A percentile compares a stretch with the other conserved stretches of the same genome.
These are phyloP conservation scores for Brachyrhaphis roseni DNA, from an alignment of 2,797 vertebrate species.

Conservation along the genomic window DNA sequence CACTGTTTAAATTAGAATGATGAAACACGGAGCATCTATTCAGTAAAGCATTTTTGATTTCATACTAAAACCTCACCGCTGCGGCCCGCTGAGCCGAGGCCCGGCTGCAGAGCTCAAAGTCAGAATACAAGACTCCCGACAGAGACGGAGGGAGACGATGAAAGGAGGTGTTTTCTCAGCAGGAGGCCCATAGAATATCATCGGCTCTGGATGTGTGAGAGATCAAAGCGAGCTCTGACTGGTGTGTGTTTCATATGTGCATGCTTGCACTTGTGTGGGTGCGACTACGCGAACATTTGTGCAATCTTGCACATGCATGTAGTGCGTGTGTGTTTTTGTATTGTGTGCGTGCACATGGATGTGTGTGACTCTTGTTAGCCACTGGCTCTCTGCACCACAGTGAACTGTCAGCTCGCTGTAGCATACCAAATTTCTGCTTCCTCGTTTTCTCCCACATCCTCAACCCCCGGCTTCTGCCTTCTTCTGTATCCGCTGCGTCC, in stretches of 20 bases:
- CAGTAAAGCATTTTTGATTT: not conserved
- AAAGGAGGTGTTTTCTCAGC: slow-evolving; percentile 49
- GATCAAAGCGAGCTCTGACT: slow-evolving; percentile 44
- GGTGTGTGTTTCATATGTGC: not conserved
- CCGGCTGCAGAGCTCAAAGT: slow-evolving; percentile 27
- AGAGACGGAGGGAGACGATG: slow-evolving; percentile 10
- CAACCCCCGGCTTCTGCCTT: slow-evolving; percentile 29
- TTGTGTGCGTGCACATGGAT: slow-evolving; percentile 43
- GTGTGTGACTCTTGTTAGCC: slow-evolving; percentile 68
- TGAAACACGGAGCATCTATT: not conserved
- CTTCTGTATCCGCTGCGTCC: not conserved
- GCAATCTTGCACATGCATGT: slow-evolving; percentile 50
- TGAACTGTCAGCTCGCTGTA: slow-evolving; percentile 69
- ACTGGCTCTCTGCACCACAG: slow-evolving; percentile 62
- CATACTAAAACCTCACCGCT: not conserved
- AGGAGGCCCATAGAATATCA: slow-evolving; percentile 51
- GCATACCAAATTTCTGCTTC: slow-evolving; percentile 60
- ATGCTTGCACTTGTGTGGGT: not conserved
- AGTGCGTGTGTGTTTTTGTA: slow-evolving; percentile 2
- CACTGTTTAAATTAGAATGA: not conserved
- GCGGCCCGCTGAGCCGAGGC: slow-evolving; percentile 17
- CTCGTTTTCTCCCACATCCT: slow-evolving; percentile 54
- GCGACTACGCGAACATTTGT: slow-evolving; percentile 17
- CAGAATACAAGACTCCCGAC: slow-evolving; percentile 20
- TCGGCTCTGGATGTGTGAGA: slow-evolving; percentile 48